phyloP scores from a whole-genome alignment of 2,888 invertebrate genomes.

The Stramonita haemastoma region DNA sequence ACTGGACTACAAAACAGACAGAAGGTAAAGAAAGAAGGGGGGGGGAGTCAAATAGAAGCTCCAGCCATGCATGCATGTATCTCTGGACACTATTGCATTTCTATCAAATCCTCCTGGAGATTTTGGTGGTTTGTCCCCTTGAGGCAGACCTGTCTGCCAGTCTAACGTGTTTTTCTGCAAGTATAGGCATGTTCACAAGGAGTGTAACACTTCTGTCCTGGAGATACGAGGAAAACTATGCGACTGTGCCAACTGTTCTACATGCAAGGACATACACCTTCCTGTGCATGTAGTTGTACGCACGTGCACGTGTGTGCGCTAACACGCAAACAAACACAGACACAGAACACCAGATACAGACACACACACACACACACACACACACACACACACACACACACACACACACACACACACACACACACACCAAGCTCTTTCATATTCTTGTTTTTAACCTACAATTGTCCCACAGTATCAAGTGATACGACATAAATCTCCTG shows the following conservation, averaged over 20 bases:
- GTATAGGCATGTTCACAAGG: too few species aligned
- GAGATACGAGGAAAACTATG: too few species aligned
- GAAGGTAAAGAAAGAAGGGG: not conserved
- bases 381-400: not conserved
- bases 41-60: not conserved
- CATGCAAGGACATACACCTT: too few species aligned
- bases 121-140: not conserved
- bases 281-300: too few species aligned
- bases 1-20: not conserved
- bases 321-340: too few species aligned
- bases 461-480: too few species aligned
- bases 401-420: conserved; percentile 1
- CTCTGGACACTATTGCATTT: not conserved
- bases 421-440: not conserved
- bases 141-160: too few species aligned
- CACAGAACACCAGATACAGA: not conserved
- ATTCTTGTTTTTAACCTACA: too few species aligned
- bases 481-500: too few species aligned
- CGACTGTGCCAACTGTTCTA: too few species aligned
- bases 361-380: conserved; percentile 1
- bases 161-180: too few species aligned
- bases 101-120: not conserved
- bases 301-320: not conserved
- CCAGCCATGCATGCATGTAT: not conserved
- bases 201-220: too few species aligned